Evolutionary conservation across 2,113 vertebrate genomes (phyloP).

Genomic region (Machaerirhynchus nigripectus): DNA sequence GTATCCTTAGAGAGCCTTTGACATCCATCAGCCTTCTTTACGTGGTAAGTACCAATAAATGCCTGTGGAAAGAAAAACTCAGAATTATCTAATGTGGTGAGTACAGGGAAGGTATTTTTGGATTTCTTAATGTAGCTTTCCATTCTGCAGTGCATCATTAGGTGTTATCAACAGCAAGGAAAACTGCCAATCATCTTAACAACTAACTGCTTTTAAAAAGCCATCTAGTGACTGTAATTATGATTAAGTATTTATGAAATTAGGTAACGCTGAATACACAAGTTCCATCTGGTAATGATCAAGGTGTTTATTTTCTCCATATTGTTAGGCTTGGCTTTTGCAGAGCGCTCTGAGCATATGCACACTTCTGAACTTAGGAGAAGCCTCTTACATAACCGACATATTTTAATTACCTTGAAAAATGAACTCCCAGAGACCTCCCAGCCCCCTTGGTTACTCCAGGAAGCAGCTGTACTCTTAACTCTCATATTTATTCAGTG

Average conservation of each 20-base stretch:
- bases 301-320: constrained; percentile 42
- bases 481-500: not conserved
- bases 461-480: not conserved
- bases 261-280: constrained; percentile 55
- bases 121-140: constrained; percentile 59
- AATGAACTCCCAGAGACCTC: not conserved
- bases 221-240: constrained; percentile 69
- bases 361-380: not conserved
- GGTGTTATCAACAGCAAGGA: constrained; percentile 67
- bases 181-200: constrained; percentile 74
- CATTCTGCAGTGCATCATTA: constrained; percentile 63
- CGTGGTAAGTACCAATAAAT: constrained; percentile 15
- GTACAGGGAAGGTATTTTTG: constrained; percentile 52
- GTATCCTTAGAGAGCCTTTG: not conserved
- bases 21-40: constrained; percentile 40
- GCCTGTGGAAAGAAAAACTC: constrained; percentile 7
- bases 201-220: constrained; percentile 67
- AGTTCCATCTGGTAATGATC: constrained; percentile 56
- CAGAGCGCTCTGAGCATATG: not conserved
- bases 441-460: not conserved
- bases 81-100: constrained; percentile 22
- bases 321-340: not conserved
- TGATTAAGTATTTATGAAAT: constrained; percentile 72
- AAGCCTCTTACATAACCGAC: not conserved
- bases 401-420: not conserved